Percentiles rank a stretch among this genome's conserved stretches.
These are phyloP conservation scores for Embidobia sp. DNA, from an alignment of 2,888 invertebrate genomes.

Conservation along the genomic window DNA sequence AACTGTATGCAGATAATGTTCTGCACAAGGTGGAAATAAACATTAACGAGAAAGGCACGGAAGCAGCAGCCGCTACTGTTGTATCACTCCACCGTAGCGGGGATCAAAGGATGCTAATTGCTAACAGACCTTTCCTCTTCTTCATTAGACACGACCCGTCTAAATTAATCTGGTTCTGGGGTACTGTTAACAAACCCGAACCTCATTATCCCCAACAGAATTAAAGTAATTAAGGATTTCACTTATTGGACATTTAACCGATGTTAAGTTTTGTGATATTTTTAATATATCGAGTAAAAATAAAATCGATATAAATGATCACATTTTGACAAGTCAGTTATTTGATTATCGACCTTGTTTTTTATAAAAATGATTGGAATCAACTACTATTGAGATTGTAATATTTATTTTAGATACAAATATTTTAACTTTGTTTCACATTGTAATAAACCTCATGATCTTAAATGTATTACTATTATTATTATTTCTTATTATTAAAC, in stretches of 20 bases:
- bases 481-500: too few species aligned
- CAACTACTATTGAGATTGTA: too few species aligned
- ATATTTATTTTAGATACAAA: too few species aligned
- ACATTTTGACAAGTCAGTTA: too few species aligned
- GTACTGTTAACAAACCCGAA: conserved; percentile 85
- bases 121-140: conserved; percentile 88
- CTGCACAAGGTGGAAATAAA: conserved; percentile 86
- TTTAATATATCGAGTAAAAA: too few species aligned
- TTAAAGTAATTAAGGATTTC: neutral
- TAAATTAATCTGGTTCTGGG: conserved; percentile 88
- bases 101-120: conserved; percentile 81
- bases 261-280: neutral
- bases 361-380: too few species aligned
- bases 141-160: conserved; percentile 87
- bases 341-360: too few species aligned
- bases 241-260: neutral
- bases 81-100: conserved; percentile 84
- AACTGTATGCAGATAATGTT: conserved; percentile 85
- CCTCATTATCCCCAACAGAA: conserved; percentile 67
- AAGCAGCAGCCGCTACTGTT: conserved; percentile 87
- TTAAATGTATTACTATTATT: too few species aligned
- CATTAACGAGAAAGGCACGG: conserved; percentile 87
- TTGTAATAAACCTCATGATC: too few species aligned
- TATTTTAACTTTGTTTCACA: too few species aligned
- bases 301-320: too few species aligned